Percentiles rank a stretch among this genome's conserved stretches.
phyloP scores from a whole-genome alignment of 2,113 vertebrate genomes.

The Entosphenus tridentatus region DNA sequence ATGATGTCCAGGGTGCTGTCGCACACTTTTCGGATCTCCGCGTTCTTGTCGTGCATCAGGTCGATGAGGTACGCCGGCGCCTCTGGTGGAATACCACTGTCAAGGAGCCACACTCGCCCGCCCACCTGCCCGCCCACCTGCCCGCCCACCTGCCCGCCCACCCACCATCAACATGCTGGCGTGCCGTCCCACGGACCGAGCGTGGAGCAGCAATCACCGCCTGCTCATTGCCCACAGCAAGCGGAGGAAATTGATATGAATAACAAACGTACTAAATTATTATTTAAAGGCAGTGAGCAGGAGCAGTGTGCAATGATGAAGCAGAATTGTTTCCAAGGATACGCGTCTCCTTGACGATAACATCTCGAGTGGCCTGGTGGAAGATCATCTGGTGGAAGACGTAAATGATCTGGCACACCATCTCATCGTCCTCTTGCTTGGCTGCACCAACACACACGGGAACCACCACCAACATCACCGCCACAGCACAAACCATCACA shows the following conservation, averaged over 20 bases:
- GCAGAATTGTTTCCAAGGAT: conserved; percentile 30
- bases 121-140: too few relatives aligned
- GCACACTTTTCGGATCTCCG: conserved; percentile 81
- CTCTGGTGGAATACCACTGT: conserved; percentile 22
- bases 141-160: too few relatives aligned
- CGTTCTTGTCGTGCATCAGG: conserved; percentile 85
- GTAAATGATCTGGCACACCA: conserved; percentile 94
- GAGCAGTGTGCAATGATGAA: too few relatives aligned
- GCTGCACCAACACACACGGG: conserved; percentile 20
- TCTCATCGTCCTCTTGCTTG: conserved; percentile 89
- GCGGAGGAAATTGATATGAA: too few relatives aligned
- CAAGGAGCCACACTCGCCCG: too few relatives aligned
- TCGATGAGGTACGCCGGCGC: conserved; percentile 88
- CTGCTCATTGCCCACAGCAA: too few relatives aligned
- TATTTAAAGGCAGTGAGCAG: too few relatives aligned
- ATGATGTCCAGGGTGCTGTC: conserved; percentile 91
- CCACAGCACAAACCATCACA: conserved; percentile 6
- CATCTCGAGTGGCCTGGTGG: conserved; percentile 86
- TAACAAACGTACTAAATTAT: too few relatives aligned
- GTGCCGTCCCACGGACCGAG: too few relatives aligned
- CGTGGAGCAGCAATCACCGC: too few relatives aligned
- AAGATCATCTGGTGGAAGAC: conserved; percentile 99
- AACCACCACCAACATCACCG: too few relatives aligned
- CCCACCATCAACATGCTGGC: too few relatives aligned
- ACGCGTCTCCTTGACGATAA: conserved; percentile 94